These are phyloP conservation scores for Philopedon plagiatum DNA, from an alignment of 2,888 invertebrate species.

Conservation along the genomic window DNA sequence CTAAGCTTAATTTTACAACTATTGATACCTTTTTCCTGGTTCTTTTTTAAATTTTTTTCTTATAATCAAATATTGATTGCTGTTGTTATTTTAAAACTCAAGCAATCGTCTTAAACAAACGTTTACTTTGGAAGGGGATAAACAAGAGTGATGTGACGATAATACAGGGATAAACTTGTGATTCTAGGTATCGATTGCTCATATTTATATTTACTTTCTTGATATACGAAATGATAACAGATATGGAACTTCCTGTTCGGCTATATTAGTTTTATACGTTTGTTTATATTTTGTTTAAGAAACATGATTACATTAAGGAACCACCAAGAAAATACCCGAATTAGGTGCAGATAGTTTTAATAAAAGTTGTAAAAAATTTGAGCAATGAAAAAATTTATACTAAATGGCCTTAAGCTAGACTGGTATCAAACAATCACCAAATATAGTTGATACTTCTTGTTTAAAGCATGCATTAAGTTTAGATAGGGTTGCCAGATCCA, in stretches of 20 bases:
- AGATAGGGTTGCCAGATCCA: too few relatives aligned
- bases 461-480: too few relatives aligned
- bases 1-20: too few relatives aligned
- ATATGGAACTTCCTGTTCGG: background rate
- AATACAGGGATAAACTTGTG: background rate
- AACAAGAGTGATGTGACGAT: background rate
- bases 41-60: background rate
- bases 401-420: too few relatives aligned
- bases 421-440: too few relatives aligned
- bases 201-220: constrained; percentile 4
- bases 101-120: background rate
- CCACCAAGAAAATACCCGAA: background rate
- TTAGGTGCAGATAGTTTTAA: too few relatives aligned
- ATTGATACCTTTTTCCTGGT: too few relatives aligned
- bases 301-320: background rate
- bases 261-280: background rate
- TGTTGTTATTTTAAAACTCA: background rate
- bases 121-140: background rate
- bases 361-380: too few relatives aligned
- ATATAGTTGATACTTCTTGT: too few relatives aligned
- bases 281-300: background rate
- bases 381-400: too few relatives aligned
- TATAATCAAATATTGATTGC: background rate
- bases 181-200: background rate
- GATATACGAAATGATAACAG: background rate